A percentile compares a stretch with the other conserved stretches of the same genome.
phyloP scores from a whole-genome alignment of 1,140 invertebrate species.

The Zaprionus africanus region DNA sequence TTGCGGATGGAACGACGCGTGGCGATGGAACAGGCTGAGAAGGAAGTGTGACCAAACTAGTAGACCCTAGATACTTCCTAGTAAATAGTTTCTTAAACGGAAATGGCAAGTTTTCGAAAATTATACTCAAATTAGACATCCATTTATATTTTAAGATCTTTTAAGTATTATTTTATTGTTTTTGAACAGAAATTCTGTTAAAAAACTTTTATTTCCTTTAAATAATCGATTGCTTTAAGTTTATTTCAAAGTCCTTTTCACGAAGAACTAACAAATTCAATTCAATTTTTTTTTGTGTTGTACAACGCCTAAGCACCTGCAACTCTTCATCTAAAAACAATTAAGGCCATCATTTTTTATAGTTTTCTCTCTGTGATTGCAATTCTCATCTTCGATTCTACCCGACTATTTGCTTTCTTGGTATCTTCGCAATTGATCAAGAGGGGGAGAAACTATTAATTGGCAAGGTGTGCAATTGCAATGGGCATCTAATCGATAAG shows the following conservation, averaged over 20 bases:
- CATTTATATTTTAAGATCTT: no score
- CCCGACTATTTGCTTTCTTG: conserved; percentile 60
- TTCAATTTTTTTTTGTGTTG: no score
- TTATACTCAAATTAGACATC: no score
- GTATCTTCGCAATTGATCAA: conserved; percentile 70
- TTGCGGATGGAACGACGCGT: neutral
- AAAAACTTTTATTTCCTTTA: no score
- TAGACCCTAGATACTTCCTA: no score
- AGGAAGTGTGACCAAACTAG: no score
- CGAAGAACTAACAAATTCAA: no score
- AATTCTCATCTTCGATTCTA: neutral
- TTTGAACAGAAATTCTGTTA: no score
- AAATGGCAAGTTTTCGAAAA: no score
- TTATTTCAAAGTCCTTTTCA: neutral
- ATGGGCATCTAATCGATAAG: conserved; percentile 27
- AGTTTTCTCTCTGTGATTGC: neutral
- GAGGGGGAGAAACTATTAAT: conserved; percentile 50
- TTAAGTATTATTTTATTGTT: no score
- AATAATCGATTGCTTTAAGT: no score
- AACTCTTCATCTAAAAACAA: neutral
- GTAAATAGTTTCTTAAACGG: no score
- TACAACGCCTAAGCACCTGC: neutral
- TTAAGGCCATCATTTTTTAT: neutral
- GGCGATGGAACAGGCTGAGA: neutral
- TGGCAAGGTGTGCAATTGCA: conserved; percentile 57